Conservation (phyloP, 2,888 invertebrate species). For the Drosophila maculinotata region DNA sequence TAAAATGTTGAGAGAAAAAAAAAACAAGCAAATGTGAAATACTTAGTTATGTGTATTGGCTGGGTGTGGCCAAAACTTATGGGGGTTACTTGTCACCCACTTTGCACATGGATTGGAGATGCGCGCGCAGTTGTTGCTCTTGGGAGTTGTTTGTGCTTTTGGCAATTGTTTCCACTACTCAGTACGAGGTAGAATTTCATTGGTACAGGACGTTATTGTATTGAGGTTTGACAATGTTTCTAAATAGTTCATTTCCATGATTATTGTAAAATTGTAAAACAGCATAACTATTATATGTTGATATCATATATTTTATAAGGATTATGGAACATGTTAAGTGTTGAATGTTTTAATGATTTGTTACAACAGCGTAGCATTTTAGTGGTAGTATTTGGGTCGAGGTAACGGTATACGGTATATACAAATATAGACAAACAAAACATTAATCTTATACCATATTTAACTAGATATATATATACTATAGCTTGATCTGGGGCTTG, state of each 20-base stretch:
- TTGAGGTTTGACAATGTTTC: slow-evolving; percentile 46
- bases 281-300: too few species aligned
- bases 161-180: slow-evolving; percentile 47
- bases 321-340: neutral
- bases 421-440: neutral
- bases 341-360: neutral
- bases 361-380: neutral
- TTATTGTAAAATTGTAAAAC: too few species aligned
- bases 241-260: neutral
- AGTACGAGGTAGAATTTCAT: slow-evolving; percentile 64
- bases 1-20: too few species aligned
- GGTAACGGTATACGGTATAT: neutral
- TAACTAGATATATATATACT: neutral
- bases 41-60: slow-evolving; percentile 28
- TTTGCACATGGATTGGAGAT: slow-evolving; percentile 14
- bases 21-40: neutral
- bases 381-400: neutral
- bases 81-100: slow-evolving; percentile 35
- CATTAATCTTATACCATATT: neutral
- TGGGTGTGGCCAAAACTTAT: slow-evolving; percentile 60
- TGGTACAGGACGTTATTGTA: slow-evolving; percentile 58
- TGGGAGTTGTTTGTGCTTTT: slow-evolving; percentile 19
- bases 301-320: too few species aligned
- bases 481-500: too few species aligned
- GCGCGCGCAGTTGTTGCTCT: slow-evolving; percentile 50